These are phyloP conservation scores for Cotesia congregata DNA, from an alignment of 2,888 invertebrate species.

Conservation along the genomic window DNA sequence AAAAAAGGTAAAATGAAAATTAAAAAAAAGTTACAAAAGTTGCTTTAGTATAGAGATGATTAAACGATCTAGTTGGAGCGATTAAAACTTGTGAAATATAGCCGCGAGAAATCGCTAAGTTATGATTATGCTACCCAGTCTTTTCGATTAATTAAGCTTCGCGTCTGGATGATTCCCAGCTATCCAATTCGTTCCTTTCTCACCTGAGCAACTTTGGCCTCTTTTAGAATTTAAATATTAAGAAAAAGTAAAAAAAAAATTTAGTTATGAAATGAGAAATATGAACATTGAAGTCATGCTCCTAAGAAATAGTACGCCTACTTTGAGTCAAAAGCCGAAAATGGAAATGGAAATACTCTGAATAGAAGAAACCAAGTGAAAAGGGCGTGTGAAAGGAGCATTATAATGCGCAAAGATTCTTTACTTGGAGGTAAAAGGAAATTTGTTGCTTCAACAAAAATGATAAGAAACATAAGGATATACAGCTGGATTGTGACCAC, in stretches of 20 bases:
- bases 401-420: constrained; percentile 24
- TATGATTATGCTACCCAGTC: constrained; percentile 26
- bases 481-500: background rate
- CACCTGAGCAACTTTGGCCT: constrained; percentile 20
- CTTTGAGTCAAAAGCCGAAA: constrained; percentile 21
- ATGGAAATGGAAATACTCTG: constrained; percentile 21
- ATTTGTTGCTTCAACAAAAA: constrained; percentile 15
- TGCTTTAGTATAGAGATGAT: constrained; percentile 20
- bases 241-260: background rate
- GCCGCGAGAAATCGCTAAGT: constrained; percentile 23
- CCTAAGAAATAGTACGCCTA: constrained; percentile 12
- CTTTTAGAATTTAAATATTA: background rate
- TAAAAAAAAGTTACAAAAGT: constrained; percentile 25
- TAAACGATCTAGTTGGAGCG: constrained; percentile 33
- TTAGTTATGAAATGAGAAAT: constrained; percentile 15
- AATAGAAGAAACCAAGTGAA: constrained; percentile 19
- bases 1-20: constrained; percentile 1
- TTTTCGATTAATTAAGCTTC: constrained; percentile 32
- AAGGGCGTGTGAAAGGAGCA: constrained; percentile 23
- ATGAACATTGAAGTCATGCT: constrained; percentile 10
- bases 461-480: constrained; percentile 13
- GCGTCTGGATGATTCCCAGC: constrained; percentile 8
- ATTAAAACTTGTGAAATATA: constrained; percentile 34
- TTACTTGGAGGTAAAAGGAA: constrained; percentile 15
- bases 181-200: background rate